phyloP scores from a whole-genome alignment of 2,797 vertebrate genomes.

The Meda fulgida region DNA sequence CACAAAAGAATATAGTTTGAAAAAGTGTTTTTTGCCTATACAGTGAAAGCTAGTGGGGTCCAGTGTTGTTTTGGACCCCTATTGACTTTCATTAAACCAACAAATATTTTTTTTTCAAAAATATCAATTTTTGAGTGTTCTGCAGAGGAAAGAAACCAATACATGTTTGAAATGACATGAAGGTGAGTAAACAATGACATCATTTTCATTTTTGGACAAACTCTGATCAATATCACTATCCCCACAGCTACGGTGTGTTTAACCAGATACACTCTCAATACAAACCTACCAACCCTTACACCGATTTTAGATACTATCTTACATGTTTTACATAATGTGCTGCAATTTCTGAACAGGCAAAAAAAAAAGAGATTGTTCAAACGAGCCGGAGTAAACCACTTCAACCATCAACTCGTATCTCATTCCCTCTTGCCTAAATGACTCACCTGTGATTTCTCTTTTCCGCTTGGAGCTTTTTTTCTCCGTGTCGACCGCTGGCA shows the following conservation, averaged over 20 bases:
- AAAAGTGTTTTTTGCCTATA: background rate
- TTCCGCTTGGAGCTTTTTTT: constrained; percentile 86
- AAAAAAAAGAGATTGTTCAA: background rate
- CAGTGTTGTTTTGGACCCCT: background rate
- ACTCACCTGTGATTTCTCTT: constrained; percentile 91
- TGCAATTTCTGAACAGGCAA: background rate
- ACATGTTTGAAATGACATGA: background rate
- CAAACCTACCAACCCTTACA: background rate
- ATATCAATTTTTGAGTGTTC: background rate
- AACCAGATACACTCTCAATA: background rate
- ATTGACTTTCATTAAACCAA: background rate
- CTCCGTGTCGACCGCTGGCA: constrained; percentile 78
- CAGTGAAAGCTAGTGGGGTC: background rate
- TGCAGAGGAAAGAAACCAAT: background rate
- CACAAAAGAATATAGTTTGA: background rate
- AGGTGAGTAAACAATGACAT: background rate
- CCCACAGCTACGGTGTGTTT: background rate
- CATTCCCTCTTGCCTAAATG: constrained; percentile 23
- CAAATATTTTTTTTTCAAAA: background rate
- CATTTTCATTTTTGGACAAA: background rate
- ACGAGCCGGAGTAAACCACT: background rate
- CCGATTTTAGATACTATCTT: background rate
- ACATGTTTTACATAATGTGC: background rate
- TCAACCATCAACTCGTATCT: constrained; percentile 17
- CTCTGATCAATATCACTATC: background rate